Conservation (phyloP, 2,888 invertebrate genomes). For the Liposcelis brunnea region DNA sequence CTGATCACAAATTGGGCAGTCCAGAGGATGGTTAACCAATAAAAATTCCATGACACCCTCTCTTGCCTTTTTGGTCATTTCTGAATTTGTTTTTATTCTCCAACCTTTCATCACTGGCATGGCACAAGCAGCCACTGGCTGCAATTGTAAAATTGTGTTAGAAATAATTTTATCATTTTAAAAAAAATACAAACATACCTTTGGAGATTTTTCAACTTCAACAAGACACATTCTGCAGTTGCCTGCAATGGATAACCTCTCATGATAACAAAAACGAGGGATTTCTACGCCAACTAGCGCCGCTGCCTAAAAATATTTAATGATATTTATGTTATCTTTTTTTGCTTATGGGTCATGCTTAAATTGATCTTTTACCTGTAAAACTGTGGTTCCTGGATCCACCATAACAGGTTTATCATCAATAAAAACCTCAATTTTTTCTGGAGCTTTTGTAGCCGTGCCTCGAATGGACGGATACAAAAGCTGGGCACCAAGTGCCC, state of each 20-base stretch:
- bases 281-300: slow-evolving; percentile 93
- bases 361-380: slow-evolving; percentile 55
- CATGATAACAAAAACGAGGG: slow-evolving; percentile 98
- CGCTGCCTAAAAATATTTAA: slow-evolving; percentile 52
- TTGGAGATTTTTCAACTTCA: slow-evolving; percentile 95
- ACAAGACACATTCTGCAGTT: slow-evolving; percentile 99
- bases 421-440: slow-evolving; percentile 87
- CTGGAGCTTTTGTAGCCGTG: slow-evolving; percentile 26
- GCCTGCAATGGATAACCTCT: slow-evolving; percentile 92
- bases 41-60: slow-evolving; percentile 98
- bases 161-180: neutral
- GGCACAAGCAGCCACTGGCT: slow-evolving; percentile 95
- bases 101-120: slow-evolving; percentile 99
- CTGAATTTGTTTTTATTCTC: slow-evolving; percentile 95
- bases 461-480: slow-evolving; percentile 14
- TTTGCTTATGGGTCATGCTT: no score
- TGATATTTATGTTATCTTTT: neutral
- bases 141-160: slow-evolving; percentile 15
- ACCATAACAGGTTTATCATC: slow-evolving; percentile 92
- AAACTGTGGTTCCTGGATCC: slow-evolving; percentile 88
- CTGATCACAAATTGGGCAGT: slow-evolving; percentile 99
- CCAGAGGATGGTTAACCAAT: slow-evolving; percentile 93
- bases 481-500: slow-evolving; percentile 33
- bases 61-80: slow-evolving; percentile 62
- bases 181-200: slow-evolving; percentile 29